Percentiles rank a stretch among this genome's conserved stretches.
Evolutionary conservation across 2,113 vertebrate genomes (phyloP).

Genomic region (Malaclemys terrapin): DNA sequence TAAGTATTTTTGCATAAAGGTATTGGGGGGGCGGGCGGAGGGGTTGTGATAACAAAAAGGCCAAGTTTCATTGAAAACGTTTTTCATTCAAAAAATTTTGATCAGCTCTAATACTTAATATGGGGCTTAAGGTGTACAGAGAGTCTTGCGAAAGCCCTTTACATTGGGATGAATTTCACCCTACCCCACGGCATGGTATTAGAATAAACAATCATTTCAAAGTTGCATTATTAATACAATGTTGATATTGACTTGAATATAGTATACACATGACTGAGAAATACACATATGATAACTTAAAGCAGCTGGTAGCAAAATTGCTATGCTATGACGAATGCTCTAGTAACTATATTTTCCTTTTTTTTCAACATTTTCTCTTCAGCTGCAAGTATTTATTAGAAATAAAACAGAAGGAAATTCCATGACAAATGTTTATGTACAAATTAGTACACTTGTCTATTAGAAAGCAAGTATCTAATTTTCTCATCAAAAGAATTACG

Average conservation of each 20-base stretch:
- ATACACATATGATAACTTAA: constrained; percentile 63
- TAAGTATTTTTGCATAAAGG: neutral
- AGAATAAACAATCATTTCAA: constrained; percentile 54
- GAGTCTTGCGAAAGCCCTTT: neutral
- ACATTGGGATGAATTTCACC: constrained; percentile 9
- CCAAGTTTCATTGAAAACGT: neutral
- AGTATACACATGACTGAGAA: constrained; percentile 46
- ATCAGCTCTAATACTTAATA: neutral
- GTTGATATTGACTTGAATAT: constrained; percentile 63
- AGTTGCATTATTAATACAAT: constrained; percentile 68
- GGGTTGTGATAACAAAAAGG: neutral
- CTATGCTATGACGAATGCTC: constrained; percentile 52
- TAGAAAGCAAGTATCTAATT: neutral
- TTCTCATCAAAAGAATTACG: neutral
- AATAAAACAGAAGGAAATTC: constrained; percentile 56
- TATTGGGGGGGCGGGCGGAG: neutral
- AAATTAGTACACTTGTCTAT: neutral
- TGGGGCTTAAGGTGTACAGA: too few species aligned
- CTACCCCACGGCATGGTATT: neutral
- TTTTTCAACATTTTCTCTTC: constrained; percentile 54
- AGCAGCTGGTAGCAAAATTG: constrained; percentile 63
- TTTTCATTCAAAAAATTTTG: neutral
- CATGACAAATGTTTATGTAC: constrained; percentile 49
- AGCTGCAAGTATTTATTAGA: constrained; percentile 55
- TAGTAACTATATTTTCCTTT: constrained; percentile 43